A percentile compares a stretch with the other conserved stretches of the same genome.
Evolutionary conservation across 2,888 invertebrate genomes (phyloP).

Genomic region (Drosophila kambysellisi): DNA sequence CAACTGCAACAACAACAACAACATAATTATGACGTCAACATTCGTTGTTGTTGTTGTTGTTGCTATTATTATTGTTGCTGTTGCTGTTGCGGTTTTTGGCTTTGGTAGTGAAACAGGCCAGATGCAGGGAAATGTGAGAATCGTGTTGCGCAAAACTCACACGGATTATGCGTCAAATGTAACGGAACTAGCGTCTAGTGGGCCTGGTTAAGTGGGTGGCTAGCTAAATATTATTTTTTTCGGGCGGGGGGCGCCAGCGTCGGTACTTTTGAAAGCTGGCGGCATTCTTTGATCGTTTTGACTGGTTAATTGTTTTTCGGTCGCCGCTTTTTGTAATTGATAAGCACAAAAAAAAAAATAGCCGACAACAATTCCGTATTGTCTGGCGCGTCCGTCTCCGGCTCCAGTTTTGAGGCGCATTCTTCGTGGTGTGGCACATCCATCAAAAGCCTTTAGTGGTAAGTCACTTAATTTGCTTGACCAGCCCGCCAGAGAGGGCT

Average conservation of each 20-base stretch:
- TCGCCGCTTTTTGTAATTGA: conserved; percentile 77
- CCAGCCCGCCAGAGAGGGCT: conserved; percentile 23
- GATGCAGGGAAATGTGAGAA: conserved; percentile 54
- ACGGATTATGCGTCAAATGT: conserved; percentile 47
- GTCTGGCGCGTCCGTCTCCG: conserved; percentile 35
- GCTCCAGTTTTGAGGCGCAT: background rate
- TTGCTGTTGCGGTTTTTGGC: conserved; percentile 44
- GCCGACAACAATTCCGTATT: conserved; percentile 46
- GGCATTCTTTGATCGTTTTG: conserved; percentile 65
- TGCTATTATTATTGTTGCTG: conserved; percentile 16
- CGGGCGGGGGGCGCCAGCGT: conserved; percentile 61
- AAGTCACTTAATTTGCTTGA: conserved; percentile 71
- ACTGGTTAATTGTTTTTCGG: conserved; percentile 69
- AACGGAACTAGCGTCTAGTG: conserved; percentile 34
- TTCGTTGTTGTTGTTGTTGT: conserved; percentile 6
- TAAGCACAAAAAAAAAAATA: conserved; percentile 39
- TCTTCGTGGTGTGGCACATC: conserved; percentile 52
- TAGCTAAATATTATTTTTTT: background rate
- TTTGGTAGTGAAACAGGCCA: conserved; percentile 44
- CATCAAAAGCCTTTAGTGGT: conserved; percentile 72
- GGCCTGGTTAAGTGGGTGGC: background rate
- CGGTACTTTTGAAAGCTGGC: conserved; percentile 64
- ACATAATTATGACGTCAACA: conserved; percentile 70
- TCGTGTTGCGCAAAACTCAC: conserved; percentile 26
- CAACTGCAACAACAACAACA: conserved; percentile 23